A percentile compares a stretch with the other conserved stretches of the same genome.
phyloP scores from a whole-genome alignment of 2,888 invertebrate species.

The Drosophila prostipennis region DNA sequence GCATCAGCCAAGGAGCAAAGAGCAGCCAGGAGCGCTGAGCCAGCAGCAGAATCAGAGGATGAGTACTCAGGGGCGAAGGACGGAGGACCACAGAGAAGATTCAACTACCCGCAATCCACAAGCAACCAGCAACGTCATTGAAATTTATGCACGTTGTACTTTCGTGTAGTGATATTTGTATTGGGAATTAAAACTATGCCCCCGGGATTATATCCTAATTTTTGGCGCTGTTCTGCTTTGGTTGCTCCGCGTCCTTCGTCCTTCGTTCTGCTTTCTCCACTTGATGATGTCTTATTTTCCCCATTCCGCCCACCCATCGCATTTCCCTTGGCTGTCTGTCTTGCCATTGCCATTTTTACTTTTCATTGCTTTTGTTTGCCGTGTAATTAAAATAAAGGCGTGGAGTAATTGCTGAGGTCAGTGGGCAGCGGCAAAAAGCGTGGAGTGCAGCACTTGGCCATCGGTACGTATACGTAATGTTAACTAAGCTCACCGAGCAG shows the following conservation, averaged over 20 bases:
- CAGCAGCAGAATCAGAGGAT: slow-evolving; percentile 49
- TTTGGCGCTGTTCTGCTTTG: slow-evolving; percentile 56
- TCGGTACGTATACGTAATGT: slow-evolving; percentile 60
- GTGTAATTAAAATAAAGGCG: slow-evolving; percentile 80
- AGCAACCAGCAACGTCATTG: slow-evolving; percentile 69
- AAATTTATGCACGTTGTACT: slow-evolving; percentile 79
- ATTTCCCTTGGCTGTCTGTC: slow-evolving; percentile 18
- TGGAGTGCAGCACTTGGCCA: slow-evolving; percentile 47
- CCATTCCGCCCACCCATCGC: neutral
- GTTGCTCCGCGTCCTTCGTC: slow-evolving; percentile 2
- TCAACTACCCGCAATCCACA: slow-evolving; percentile 39
- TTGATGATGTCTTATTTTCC: slow-evolving; percentile 32
- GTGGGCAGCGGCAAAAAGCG: slow-evolving; percentile 41
- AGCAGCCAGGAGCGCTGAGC: slow-evolving; percentile 57
- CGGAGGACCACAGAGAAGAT: neutral
- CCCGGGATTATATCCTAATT: slow-evolving; percentile 78
- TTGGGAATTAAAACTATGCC: slow-evolving; percentile 80
- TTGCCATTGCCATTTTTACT: slow-evolving; percentile 61
- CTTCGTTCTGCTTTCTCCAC: neutral
- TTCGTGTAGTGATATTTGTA: slow-evolving; percentile 80
- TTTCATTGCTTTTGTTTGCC: slow-evolving; percentile 77
- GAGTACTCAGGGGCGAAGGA: neutral
- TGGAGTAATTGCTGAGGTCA: slow-evolving; percentile 80
- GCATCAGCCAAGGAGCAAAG: slow-evolving; percentile 33
- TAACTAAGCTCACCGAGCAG: slow-evolving; percentile 69